A percentile compares a stretch with the other conserved stretches of the same genome.
Conservation (phyloP, 2,797 vertebrate species). For the Clarias platycephalus region DNA sequence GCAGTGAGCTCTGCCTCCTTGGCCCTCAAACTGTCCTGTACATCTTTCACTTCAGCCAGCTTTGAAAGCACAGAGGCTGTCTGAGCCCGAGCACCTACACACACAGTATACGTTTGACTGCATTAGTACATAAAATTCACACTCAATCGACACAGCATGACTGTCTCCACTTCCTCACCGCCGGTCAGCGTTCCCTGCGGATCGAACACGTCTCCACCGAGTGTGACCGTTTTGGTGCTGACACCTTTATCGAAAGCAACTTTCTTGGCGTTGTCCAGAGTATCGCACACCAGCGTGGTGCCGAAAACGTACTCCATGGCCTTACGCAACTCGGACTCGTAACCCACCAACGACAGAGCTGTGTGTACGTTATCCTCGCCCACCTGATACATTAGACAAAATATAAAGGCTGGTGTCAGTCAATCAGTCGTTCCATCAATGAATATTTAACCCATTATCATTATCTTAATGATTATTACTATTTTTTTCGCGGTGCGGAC, state of each 20-base stretch:
- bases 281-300: constrained; percentile 85
- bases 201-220: constrained; percentile 91
- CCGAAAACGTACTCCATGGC: constrained; percentile 98
- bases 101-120: not conserved
- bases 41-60: constrained; percentile 82
- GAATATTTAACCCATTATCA: not conserved
- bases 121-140: too few relatives aligned
- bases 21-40: constrained; percentile 73
- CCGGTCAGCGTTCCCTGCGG: constrained; percentile 95
- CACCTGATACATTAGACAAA: constrained; percentile 71
- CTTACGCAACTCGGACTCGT: constrained; percentile 85
- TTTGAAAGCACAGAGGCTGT: constrained; percentile 80
- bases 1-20: constrained; percentile 78
- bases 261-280: constrained; percentile 88
- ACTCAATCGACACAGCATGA: not conserved
- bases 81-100: constrained; percentile 77
- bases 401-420: not conserved
- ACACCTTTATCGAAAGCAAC: constrained; percentile 92
- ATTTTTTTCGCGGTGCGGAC: constrained; percentile 80
- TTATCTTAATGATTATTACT: constrained; percentile 72
- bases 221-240: constrained; percentile 87
- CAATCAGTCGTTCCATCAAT: not conserved
- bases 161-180: constrained; percentile 71
- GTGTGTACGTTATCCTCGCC: constrained; percentile 79
- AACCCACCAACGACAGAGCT: constrained; percentile 84